A percentile compares a stretch with the other conserved stretches of the same genome.
Evolutionary conservation across 37 sponge, comb jelly and placozoan genomes (phyloP).

Genomic region (Theonella swinhoei): DNA sequence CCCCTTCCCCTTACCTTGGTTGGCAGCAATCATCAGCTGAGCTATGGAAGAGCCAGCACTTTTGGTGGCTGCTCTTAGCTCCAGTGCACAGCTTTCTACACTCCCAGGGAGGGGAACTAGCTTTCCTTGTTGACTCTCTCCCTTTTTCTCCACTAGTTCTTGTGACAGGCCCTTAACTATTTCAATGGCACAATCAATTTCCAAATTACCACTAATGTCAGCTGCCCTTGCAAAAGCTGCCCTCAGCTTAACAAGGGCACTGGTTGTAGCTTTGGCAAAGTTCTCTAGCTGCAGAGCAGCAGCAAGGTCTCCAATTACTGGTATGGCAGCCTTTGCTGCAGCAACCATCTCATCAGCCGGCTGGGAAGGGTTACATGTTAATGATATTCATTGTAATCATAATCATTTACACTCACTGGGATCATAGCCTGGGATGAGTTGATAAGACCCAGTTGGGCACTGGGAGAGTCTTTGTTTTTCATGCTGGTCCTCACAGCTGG

Average conservation of each 20-base stretch:
- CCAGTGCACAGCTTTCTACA: conserved; percentile 86
- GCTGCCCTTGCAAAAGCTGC: conserved; percentile 87
- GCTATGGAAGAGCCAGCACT: conserved; percentile 98
- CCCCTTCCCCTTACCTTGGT: conserved; percentile 70
- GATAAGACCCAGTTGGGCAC: conserved; percentile 90
- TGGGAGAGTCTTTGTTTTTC: conserved; percentile 80
- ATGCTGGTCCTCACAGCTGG: conserved; percentile 75
- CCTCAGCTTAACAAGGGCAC: conserved; percentile 87
- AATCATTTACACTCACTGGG: conserved; percentile 45
- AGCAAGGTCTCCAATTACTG: conserved; percentile 93
- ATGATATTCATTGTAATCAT: background rate
- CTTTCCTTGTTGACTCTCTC: conserved; percentile 55
- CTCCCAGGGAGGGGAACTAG: conserved; percentile 78
- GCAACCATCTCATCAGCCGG: conserved; percentile 91
- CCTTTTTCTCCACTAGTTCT: conserved; percentile 53
- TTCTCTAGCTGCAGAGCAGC: conserved; percentile 96
- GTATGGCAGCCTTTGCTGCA: conserved; percentile 96
- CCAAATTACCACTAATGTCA: conserved; percentile 91
- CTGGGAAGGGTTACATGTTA: conserved; percentile 17
- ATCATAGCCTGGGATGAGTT: conserved; percentile 89
- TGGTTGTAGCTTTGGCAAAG: conserved; percentile 94
- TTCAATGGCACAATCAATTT: conserved; percentile 92
- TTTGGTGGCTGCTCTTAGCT: conserved; percentile 90
- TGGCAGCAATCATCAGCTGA: conserved; percentile 97
- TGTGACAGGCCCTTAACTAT: conserved; percentile 58